Percentiles rank a stretch among this genome's conserved stretches.
Conservation (phyloP, 2,888 invertebrate genomes). For the Coleophora deauratella region DNA sequence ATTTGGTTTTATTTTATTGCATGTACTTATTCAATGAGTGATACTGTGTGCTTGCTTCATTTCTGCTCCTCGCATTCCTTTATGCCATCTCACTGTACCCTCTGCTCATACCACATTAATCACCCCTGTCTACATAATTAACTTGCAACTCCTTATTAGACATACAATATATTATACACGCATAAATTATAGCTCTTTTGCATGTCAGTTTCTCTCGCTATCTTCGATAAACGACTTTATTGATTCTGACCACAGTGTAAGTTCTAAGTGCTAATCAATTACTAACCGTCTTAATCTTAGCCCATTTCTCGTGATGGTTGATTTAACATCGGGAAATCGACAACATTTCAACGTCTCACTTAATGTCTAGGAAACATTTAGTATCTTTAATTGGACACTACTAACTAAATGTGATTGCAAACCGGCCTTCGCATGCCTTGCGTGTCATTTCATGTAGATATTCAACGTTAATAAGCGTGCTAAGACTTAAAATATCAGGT, state of each 20-base stretch:
- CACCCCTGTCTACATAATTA: not conserved
- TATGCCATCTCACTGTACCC: not conserved
- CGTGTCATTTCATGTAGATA: constrained; percentile 7
- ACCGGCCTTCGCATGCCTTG: constrained; percentile 11
- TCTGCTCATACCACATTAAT: constrained; percentile 1
- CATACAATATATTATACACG: constrained; percentile 1
- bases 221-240: too few species aligned
- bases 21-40: too few species aligned
- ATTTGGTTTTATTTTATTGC: not conserved
- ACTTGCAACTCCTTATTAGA: constrained; percentile 2
- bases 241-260: too few species aligned
- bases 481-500: constrained; percentile 25
- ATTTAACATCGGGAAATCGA: constrained; percentile 41
- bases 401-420: constrained; percentile 16
- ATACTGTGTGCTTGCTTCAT: not conserved
- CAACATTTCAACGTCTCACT: constrained; percentile 31
- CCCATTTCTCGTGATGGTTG: constrained; percentile 18
- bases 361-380: constrained; percentile 38
- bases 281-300: too few species aligned
- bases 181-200: constrained; percentile 2
- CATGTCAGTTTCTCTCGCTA: too few species aligned
- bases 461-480: constrained; percentile 7
- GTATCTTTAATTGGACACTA: constrained; percentile 28
- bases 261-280: constrained; percentile 22
- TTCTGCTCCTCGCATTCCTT: too few species aligned